Percentiles rank a stretch among this genome's conserved stretches.
phyloP scores from a whole-genome alignment of 2,888 invertebrate genomes.

The Odontomyia ornata region DNA sequence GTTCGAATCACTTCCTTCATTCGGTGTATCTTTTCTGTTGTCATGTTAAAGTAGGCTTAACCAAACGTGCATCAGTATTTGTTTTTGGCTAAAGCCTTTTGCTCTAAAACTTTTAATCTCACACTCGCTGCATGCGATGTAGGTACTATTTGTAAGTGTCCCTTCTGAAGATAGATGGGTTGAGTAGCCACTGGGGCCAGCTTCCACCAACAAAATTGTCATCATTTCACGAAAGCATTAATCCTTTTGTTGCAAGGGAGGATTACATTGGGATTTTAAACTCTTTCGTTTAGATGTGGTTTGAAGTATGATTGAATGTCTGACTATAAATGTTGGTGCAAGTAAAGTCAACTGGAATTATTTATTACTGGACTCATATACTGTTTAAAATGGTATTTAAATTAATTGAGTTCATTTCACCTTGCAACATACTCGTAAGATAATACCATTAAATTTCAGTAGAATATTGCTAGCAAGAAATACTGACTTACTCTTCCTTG shows the following conservation, averaged over 20 bases:
- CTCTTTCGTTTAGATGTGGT: neutral
- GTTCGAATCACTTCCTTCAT: neutral
- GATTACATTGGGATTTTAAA: neutral
- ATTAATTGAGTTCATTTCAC: no score
- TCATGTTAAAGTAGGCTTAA: neutral
- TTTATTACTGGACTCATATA: no score
- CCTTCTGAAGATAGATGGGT: neutral
- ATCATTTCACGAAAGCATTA: slow-evolving; percentile 6
- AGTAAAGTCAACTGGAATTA: no score
- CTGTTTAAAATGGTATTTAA: no score
- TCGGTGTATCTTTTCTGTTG: neutral
- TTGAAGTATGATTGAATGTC: neutral
- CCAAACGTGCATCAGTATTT: neutral
- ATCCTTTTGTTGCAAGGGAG: neutral
- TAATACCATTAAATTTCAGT: no score
- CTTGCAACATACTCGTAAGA: no score
- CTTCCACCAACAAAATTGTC: neutral
- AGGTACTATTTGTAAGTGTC: neutral
- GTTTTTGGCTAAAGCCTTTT: neutral
- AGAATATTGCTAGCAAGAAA: no score
- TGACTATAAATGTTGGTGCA: neutral
- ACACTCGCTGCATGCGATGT: neutral
- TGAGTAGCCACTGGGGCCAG: neutral
- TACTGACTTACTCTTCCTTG: no score
- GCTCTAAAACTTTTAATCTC: slow-evolving; percentile 12